Evolutionary conservation across 1,140 invertebrate species (phyloP).

Genomic region (Halyomorpha halys): DNA sequence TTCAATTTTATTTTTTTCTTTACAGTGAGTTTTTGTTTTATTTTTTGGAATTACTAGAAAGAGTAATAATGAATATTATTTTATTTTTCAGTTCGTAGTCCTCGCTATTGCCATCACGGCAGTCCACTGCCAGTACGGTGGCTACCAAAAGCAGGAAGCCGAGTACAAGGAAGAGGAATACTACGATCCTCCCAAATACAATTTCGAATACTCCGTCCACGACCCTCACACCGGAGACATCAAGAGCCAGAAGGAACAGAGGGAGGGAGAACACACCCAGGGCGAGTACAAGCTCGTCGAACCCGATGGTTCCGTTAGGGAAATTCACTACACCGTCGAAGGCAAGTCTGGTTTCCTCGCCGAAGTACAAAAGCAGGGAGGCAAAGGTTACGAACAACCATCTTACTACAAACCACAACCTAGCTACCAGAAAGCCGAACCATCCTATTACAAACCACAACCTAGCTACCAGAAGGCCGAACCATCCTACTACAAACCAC

Average conservation of each 20-base stretch:
- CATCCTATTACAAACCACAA: no score
- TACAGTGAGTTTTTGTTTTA: no score
- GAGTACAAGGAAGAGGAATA: not conserved
- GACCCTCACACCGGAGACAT: constrained; percentile 46
- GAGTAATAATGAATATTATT: no score
- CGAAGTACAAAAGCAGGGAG: not conserved
- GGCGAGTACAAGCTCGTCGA: constrained; percentile 33
- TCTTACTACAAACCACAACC: not conserved
- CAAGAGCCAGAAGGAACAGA: constrained; percentile 44
- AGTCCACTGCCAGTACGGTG: not conserved
- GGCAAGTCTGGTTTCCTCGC: not conserved
- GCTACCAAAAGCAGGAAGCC: not conserved
- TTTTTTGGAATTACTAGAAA: no score
- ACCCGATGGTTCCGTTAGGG: not conserved
- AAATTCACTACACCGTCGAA: not conserved
- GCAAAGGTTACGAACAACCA: not conserved
- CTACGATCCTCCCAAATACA: not conserved
- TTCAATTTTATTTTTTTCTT: no score
- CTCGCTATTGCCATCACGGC: not conserved
- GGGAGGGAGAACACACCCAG: constrained; percentile 44
- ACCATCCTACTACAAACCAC: not conserved
- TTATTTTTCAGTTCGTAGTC: constrained; percentile 2
- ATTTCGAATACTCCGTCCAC: constrained; percentile 24
- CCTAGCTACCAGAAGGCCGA: no score
- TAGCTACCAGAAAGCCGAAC: not conserved